phyloP scores from a whole-genome alignment of 2,113 vertebrate species.

The Hemiscyllium ocellatum region DNA sequence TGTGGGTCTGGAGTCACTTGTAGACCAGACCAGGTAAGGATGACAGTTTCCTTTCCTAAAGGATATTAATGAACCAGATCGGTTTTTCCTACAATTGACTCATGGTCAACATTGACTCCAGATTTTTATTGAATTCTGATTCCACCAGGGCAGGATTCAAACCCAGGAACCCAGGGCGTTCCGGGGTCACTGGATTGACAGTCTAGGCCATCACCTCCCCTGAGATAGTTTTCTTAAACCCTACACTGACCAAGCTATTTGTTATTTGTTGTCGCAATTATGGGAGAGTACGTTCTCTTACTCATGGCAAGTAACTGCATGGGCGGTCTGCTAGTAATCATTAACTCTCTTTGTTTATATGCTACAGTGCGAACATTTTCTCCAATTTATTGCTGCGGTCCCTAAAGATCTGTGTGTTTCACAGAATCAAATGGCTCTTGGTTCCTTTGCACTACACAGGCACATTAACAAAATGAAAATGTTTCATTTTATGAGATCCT shows the following conservation, averaged over 20 bases:
- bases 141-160: too few relatives aligned
- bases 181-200: too few relatives aligned
- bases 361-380: not conserved
- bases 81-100: too few relatives aligned
- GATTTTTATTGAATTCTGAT: too few relatives aligned
- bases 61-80: too few relatives aligned
- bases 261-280: not conserved
- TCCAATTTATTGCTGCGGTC: not conserved
- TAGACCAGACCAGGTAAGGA: too few relatives aligned
- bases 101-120: too few relatives aligned
- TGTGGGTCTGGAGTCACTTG: too few relatives aligned
- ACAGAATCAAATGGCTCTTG: not conserved
- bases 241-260: not conserved
- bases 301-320: not conserved
- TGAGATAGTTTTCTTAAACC: not conserved
- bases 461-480: constrained; percentile 26
- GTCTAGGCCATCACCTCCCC: too few relatives aligned
- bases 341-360: not conserved
- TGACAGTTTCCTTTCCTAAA: too few relatives aligned
- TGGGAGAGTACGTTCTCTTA: not conserved
- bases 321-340: not conserved
- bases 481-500: not conserved
- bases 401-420: not conserved
- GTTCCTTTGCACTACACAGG: not conserved
- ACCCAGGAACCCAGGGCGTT: too few relatives aligned